A percentile compares a stretch with the other conserved stretches of the same genome.
phyloP scores from a whole-genome alignment of 2,797 vertebrate genomes.

The Tokudaia muenninki region DNA sequence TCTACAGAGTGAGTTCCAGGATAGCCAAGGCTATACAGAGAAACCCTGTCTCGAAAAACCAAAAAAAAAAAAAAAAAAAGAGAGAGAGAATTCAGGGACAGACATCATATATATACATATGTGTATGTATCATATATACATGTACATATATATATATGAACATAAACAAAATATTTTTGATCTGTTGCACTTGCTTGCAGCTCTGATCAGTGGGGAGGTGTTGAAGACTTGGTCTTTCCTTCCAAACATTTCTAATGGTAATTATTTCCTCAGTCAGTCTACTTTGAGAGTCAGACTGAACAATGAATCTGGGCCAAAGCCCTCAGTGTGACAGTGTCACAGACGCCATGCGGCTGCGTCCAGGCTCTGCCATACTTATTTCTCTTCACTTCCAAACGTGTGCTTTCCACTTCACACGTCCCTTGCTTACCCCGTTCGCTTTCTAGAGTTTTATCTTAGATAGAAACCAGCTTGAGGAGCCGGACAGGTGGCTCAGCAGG shows the following conservation, averaged over 20 bases:
- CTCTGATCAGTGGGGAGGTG: not conserved
- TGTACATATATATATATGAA: not conserved
- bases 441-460: not conserved
- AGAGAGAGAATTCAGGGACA: not conserved
- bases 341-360: not conserved
- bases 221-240: not conserved
- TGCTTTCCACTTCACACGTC: not conserved
- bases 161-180: not conserved
- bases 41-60: too few relatives aligned
- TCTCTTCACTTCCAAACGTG: not conserved
- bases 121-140: not conserved
- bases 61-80: too few relatives aligned
- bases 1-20: too few relatives aligned
- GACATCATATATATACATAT: not conserved
- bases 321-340: not conserved
- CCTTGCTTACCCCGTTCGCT: not conserved
- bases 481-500: not conserved
- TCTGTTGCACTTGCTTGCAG: not conserved
- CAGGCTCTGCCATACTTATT: not conserved
- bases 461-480: constrained; percentile 8
- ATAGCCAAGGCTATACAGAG: too few relatives aligned
- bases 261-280: not conserved
- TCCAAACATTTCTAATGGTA: not conserved
- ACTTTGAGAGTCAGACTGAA: not conserved
- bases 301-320: not conserved